Evolutionary conservation across 1,140 invertebrate genomes (phyloP), one percentile per base, ranked within the genome.

Genomic region (Orius insidiosus): DNA sequence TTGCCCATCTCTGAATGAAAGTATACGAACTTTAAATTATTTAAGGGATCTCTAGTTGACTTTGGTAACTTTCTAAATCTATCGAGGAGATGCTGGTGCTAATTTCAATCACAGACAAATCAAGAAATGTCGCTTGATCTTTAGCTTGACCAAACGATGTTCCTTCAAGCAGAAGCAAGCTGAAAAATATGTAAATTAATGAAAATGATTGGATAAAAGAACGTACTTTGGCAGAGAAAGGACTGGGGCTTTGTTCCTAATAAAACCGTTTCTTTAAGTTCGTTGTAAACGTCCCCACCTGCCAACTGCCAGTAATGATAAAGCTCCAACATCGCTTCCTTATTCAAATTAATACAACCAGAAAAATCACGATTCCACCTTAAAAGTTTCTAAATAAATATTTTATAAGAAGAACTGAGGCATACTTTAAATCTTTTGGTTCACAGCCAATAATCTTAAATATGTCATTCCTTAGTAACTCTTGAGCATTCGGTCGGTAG

Each of bases 271-370:
- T 59, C 85, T 56, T 87, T 89, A 8, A 98, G 66, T 61, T 93
- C 87, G 9, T 76, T 66, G 48, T 86, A 80, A 35, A 94, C 80
- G 68, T 97, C 90, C 1, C 92, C 92, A 24, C 93, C 93, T 15
- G 92, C 84, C 38, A 97, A 63, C 58, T 87, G 82, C 94, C 94
- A 98, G 56, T 92, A 74, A 64, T 95, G 82, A 63, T 94, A 97
- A 3, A 95, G 69, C 58, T 87, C 81, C 1, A 61, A 43, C 42
- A 63, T 36, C 0, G 48, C 44, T n/a, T 45, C 16, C 5, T 40
- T 16, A 32, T 45, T 32, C 9, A 49, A 35, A 32, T 42, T 35
- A 14, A 37, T 9, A 41, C 33, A 24, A 4, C 3, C 24, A 24
- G 24, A 24, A 24, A 24, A 24, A 24, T 24, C 24, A 24, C 24